A percentile compares a stretch with the other conserved stretches of the same genome.
Conservation (phyloP, 2,888 invertebrate species). For the Andrena camellia region DNA sequence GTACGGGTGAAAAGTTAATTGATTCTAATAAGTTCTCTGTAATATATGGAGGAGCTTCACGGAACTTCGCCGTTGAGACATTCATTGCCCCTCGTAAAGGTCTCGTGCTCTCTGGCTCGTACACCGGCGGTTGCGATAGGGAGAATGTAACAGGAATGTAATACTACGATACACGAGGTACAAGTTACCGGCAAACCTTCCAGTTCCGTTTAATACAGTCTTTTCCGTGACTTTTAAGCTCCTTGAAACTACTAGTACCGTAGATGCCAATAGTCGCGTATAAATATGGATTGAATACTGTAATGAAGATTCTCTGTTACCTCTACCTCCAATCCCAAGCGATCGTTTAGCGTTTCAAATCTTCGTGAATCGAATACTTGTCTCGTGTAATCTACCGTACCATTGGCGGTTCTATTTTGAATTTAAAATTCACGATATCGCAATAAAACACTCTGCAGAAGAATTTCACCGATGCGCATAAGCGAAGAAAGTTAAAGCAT, state of each 20-base stretch:
- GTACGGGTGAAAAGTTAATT: conserved; percentile 78
- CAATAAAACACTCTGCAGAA: background rate
- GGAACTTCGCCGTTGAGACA: conserved; percentile 54
- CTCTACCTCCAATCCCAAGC: background rate
- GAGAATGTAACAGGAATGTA: conserved; percentile 67
- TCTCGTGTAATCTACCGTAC: too few relatives aligned
- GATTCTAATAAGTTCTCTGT: conserved; percentile 78
- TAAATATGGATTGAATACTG: background rate
- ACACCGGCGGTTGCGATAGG: conserved; percentile 38
- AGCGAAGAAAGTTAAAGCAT: background rate
- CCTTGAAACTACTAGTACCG: conserved; percentile 4
- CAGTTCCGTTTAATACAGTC: conserved; percentile 43
- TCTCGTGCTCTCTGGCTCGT: conserved; percentile 36
- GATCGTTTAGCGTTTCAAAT: background rate
- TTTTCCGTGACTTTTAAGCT: conserved; percentile 6
- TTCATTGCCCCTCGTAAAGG: conserved; percentile 71
- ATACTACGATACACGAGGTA: conserved; percentile 52
- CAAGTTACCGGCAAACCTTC: conserved; percentile 47
- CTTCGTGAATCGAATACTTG: background rate
- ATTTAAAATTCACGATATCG: background rate
- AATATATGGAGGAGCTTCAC: conserved; percentile 67
- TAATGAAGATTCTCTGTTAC: too few relatives aligned
- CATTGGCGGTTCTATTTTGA: too few relatives aligned
- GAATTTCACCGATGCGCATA: background rate
- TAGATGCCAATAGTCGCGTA: background rate